Conservation (phyloP, 2,888 invertebrate species). For the Coremacera marginata region DNA sequence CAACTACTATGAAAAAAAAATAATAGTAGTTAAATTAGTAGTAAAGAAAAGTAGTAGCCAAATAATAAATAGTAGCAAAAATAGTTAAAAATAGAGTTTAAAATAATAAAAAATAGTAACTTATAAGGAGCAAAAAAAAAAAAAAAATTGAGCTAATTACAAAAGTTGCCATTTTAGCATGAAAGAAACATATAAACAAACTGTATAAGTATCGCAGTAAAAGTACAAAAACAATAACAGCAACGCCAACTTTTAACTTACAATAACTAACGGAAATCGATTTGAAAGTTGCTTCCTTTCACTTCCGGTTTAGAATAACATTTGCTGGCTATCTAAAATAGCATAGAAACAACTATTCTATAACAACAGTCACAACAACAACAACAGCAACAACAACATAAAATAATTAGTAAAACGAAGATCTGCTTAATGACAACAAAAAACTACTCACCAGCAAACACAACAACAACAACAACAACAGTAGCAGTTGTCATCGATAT, state of each 20-base stretch:
- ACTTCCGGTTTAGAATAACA: background rate
- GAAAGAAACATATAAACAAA: background rate
- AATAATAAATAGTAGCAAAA: no score
- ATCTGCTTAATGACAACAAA: background rate
- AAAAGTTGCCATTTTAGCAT: background rate
- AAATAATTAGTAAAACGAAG: background rate
- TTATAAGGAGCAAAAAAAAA: no score
- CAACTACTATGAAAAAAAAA: no score
- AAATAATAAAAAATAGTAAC: no score
- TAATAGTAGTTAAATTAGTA: no score
- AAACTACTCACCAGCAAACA: background rate
- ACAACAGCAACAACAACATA: slow-evolving; percentile 19
- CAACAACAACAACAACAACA: background rate
- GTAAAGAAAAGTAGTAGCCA: no score
- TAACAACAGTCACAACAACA: background rate
- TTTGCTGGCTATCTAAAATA: background rate
- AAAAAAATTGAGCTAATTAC: no score
- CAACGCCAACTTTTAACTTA: background rate
- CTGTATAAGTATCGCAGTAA: background rate
- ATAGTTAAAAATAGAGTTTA: no score
- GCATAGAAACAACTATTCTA: background rate
- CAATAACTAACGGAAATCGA: slow-evolving; percentile 2
- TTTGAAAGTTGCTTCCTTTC: slow-evolving; percentile 5
- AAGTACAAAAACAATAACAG: background rate
- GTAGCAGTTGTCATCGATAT: background rate